These are phyloP conservation scores for Onchidella celtica DNA, from an alignment of 2,888 invertebrate genomes.

Conservation along the genomic window DNA sequence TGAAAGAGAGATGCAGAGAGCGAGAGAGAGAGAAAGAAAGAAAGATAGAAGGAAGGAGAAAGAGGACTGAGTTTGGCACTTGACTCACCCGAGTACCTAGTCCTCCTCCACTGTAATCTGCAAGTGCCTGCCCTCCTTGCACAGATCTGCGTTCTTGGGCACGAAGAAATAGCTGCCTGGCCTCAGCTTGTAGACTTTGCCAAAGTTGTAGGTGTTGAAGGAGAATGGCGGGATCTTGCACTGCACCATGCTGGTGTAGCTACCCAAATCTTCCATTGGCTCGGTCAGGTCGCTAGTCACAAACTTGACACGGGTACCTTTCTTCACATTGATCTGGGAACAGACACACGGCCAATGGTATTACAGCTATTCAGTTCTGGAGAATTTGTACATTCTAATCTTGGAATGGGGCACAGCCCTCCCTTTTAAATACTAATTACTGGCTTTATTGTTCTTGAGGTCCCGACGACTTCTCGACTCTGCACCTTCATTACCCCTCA, in stretches of 20 bases:
- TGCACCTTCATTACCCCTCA: too few relatives aligned
- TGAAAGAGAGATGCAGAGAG: too few relatives aligned
- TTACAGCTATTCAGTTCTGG: background rate
- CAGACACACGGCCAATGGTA: too few relatives aligned
- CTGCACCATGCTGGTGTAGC: conserved; percentile 46
- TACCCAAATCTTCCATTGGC: conserved; percentile 48
- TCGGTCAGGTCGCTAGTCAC: conserved; percentile 13
- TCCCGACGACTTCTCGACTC: too few relatives aligned
- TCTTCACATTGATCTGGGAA: conserved; percentile 46
- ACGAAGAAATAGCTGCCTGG: conserved; percentile 54
- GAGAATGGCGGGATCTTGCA: conserved; percentile 55
- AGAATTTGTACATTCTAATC: background rate
- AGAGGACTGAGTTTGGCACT: too few relatives aligned
- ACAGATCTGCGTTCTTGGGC: conserved; percentile 25
- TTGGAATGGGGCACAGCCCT: background rate
- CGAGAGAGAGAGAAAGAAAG: too few relatives aligned
- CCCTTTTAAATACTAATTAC: too few relatives aligned
- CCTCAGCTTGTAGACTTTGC: conserved; percentile 30
- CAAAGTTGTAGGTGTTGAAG: conserved; percentile 46
- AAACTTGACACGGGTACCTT: conserved; percentile 54
- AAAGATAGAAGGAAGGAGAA: too few relatives aligned
- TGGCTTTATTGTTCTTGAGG: too few relatives aligned
- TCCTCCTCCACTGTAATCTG: conserved; percentile 46
- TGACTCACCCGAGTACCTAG: too few relatives aligned
- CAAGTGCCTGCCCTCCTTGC: conserved; percentile 37